Conservation (phyloP, 2,113 vertebrate genomes). For the Psittacara wagleri region DNA sequence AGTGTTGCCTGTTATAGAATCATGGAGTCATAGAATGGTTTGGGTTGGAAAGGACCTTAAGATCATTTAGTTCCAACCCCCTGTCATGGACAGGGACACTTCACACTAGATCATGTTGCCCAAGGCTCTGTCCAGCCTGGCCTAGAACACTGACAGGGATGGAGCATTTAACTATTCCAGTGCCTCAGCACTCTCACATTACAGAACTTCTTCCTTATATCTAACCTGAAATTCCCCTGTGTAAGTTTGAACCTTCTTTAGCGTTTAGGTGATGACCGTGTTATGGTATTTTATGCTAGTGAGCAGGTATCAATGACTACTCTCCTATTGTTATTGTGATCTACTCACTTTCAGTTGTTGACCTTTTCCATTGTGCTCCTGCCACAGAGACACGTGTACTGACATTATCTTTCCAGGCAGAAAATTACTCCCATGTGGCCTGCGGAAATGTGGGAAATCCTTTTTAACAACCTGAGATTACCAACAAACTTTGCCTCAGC, state of each 20-base stretch:
- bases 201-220: background rate
- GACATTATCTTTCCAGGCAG: background rate
- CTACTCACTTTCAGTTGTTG: background rate
- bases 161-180: background rate
- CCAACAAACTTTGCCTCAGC: background rate
- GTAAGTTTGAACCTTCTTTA: background rate
- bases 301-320: background rate
- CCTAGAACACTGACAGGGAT: background rate
- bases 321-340: background rate
- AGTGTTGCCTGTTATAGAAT: background rate
- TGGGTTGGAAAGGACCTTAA: background rate
- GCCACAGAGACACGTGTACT: background rate
- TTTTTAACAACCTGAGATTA: background rate
- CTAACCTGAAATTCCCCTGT: background rate
- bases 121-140: background rate
- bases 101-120: background rate
- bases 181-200: background rate
- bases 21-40: background rate
- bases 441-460: background rate
- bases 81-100: background rate
- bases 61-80: background rate
- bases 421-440: background rate
- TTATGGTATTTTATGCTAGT: background rate
- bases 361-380: background rate
- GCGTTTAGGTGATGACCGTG: fast-evolving